Conservation (phyloP, 2,888 invertebrate genomes). For the Rhamnusium bicolor region DNA sequence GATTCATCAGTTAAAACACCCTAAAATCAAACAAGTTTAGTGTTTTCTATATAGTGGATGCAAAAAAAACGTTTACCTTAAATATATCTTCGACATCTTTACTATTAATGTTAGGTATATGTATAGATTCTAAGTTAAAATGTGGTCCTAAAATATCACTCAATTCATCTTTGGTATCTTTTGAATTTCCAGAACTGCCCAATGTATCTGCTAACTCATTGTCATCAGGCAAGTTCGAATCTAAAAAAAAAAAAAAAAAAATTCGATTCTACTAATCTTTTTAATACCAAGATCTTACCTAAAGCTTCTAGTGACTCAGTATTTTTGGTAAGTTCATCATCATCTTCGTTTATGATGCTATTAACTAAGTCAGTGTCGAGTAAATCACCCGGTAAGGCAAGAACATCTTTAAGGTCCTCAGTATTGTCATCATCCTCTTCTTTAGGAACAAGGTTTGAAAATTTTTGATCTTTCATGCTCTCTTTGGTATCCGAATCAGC, state of each 20-base stretch:
- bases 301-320: conserved; percentile 73
- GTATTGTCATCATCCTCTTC: conserved; percentile 72
- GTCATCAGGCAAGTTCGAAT: conserved; percentile 68
- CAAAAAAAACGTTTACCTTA: conserved; percentile 71
- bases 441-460: conserved; percentile 42
- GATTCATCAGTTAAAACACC: conserved; percentile 90
- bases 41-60: neutral
- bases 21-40: conserved; percentile 55
- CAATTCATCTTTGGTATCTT: conserved; percentile 81
- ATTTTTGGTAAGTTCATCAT: conserved; percentile 74
- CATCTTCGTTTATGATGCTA: conserved; percentile 79
- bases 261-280: neutral
- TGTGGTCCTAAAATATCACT: conserved; percentile 79
- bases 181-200: conserved; percentile 69
- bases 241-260: conserved; percentile 53
- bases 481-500: conserved; percentile 38
- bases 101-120: conserved; percentile 90
- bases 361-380: conserved; percentile 79
- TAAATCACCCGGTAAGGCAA: conserved; percentile 77
- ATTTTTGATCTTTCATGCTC: conserved; percentile 40
- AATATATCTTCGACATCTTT: conserved; percentile 94
- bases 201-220: conserved; percentile 67
- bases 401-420: conserved; percentile 79
- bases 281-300: conserved; percentile 54
- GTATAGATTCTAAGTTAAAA: conserved; percentile 85